Base-by-base conservation (phyloP, 2,888 invertebrate genomes). In the Ophion ventricosus region DNA sequence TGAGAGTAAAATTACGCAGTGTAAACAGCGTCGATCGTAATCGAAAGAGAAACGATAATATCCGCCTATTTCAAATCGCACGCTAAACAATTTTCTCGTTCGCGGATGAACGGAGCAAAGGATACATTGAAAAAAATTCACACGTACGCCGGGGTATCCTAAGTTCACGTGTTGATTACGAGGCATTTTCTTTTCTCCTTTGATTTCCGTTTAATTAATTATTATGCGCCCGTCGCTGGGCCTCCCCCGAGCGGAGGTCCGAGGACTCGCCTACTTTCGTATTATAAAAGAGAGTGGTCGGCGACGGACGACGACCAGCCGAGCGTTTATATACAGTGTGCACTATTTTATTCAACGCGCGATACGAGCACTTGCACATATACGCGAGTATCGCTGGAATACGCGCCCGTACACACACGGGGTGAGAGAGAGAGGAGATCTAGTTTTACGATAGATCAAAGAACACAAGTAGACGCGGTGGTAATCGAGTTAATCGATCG, bases 401-500 rank as follows among this genome's bases (percentile, higher is more conserved):
- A 57, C 43, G 70, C 63, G 29, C 25, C 40, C 64, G 20, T 40
- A 35, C 56, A 26, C 72, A 61, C 61, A 35, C 7, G 8, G 14
- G 49, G 49, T 10, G 1, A 8, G 54, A 59, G 84, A 78, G 74
- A 73, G 82, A 78, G 78, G 85, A 92, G 91, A 92, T 92, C 89
- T 89, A 90, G 90, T 91, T 92, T 90, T 87, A 88, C 90, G 92
- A 92, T 92, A 92, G 91, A 91, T 90, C 91, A 92, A 92, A 92
- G 91, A 92, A 91, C 92, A 92, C 84, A 86, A 87, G 85, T 86
- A 83, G 83, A 85, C 84, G 49, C 49, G 86, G 82, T 87, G 90
- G 90, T 92, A 92, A 93, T 93, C 92, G 91, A 89, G 91, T 91
- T 92, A 92, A 92, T 93, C 92, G 91, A 92, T 92, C 91, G 91